Evolutionary conservation across 2,888 invertebrate species (phyloP), one percentile per base, ranked within the genome.

Genomic region (Neria commutata): DNA sequence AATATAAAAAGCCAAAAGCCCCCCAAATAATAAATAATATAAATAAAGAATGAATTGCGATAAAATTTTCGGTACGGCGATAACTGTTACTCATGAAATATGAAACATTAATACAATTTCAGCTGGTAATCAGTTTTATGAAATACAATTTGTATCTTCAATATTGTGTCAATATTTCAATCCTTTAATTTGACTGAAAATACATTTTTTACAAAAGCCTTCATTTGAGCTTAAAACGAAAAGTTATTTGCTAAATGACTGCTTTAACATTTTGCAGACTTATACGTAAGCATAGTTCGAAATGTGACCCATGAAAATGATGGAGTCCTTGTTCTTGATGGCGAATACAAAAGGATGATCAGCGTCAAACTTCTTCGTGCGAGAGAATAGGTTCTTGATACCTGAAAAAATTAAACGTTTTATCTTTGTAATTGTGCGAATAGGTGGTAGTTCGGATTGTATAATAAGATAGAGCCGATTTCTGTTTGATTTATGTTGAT

Each of bases 291-390:
- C 77, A 62, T 76, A 76, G 65, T 72, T 76, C 48, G 77, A 71
- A 50, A 77, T 68, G 58, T 78, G 78, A 5, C 77, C 77, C 64
- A 77, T 70, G 33, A 78, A 74, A 33, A 73, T 70, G 60, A 78
- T 73, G n/a, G 78, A 76, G 54, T 76, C 75, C 64, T 68, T 68
- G 62, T 71, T 66, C 60, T 71, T 72, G 23, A 78, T 70, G 54
- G 76, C 77, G 56, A 77, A 78, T 16, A 68, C 71, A 55, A 78
- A 78, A 19, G 77, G 77, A 70, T 76, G 77, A 68, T 74, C 67
- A 0, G 73, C 77, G 50, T 77, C 76, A 37, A 78, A 69, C 56
- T 74, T 75, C 66, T 77, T 78, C 2, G 67, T 64, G 54, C 76
- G 70, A 37, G 77, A 74, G 61, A 78, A 78, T 19, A 78, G 61